A percentile compares a stretch with the other conserved stretches of the same genome.
phyloP scores from a whole-genome alignment of 2,113 vertebrate species.

The Pipra filicauda region DNA sequence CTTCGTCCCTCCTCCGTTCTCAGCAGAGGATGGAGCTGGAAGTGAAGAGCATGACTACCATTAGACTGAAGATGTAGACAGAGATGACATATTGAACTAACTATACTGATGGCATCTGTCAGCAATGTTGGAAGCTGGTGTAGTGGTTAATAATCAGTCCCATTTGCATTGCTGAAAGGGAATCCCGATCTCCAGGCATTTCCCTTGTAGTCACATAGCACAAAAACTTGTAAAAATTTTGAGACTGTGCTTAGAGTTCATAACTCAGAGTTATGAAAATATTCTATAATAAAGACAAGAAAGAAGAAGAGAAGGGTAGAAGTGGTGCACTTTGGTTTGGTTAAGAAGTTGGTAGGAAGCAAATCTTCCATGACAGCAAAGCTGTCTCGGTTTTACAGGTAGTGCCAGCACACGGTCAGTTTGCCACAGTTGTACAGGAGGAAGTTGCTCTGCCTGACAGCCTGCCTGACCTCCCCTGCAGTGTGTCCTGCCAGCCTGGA shows the following conservation, averaged over 20 bases:
- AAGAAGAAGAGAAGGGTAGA: not conserved
- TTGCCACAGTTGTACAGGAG: not conserved
- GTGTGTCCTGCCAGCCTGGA: not conserved
- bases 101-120: not conserved
- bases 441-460: not conserved
- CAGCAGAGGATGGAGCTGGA: not conserved
- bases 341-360: not conserved
- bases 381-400: too few species aligned
- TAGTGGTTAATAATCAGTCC: not conserved
- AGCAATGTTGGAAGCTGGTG: not conserved
- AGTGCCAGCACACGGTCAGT: fast-evolving
- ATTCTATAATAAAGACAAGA: not conserved
- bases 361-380: not conserved
- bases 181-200: not conserved
- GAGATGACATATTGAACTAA: not conserved
- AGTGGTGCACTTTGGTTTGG: fast-evolving
- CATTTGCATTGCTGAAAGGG: not conserved
- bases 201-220: not conserved
- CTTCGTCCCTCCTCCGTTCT: not conserved
- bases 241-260: not conserved
- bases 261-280: not conserved
- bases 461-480: not conserved
- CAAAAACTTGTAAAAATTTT: not conserved
- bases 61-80: not conserved
- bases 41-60: not conserved